Conservation (phyloP, 2,888 invertebrate genomes). For the Trichogramma dendrolimi region DNA sequence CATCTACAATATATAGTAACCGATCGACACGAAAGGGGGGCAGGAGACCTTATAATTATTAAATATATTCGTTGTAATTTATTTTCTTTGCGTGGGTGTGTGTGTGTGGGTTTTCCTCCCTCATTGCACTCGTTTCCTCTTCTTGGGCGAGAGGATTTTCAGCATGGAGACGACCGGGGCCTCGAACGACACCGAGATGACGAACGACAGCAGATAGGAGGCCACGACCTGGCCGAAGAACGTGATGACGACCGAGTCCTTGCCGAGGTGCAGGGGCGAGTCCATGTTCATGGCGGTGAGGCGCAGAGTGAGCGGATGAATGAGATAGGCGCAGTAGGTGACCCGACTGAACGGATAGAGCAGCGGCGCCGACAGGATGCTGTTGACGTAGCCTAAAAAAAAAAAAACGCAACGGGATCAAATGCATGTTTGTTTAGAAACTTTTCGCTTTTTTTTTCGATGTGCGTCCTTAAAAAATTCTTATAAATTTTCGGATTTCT, state of each 20-base stretch:
- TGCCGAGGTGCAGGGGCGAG: slow-evolving; percentile 76
- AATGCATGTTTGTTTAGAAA: no score
- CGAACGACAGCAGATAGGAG: slow-evolving; percentile 72
- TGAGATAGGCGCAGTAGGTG: slow-evolving; percentile 81
- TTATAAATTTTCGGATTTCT: no score
- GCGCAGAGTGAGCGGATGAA: slow-evolving; percentile 79
- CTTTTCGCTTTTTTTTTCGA: no score
- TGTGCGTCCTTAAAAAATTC: no score
- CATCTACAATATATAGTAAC: background rate
- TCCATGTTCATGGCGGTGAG: slow-evolving; percentile 77
- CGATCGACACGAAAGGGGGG: background rate
- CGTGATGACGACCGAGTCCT: slow-evolving; percentile 72
- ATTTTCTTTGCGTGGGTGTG: slow-evolving; percentile 20
- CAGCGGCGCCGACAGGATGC: slow-evolving; percentile 69
- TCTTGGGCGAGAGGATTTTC: slow-evolving; percentile 58
- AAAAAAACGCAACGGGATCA: background rate
- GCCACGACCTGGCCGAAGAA: slow-evolving; percentile 79
- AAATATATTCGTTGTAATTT: slow-evolving; percentile 28
- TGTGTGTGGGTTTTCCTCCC: slow-evolving; percentile 5
- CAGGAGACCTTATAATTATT: slow-evolving; percentile 11
- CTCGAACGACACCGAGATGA: slow-evolving; percentile 77
- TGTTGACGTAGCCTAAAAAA: slow-evolving; percentile 59
- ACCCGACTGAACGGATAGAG: slow-evolving; percentile 82
- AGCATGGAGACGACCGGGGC: slow-evolving; percentile 82
- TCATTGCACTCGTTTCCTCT: slow-evolving; percentile 46